A percentile compares a stretch with the other conserved stretches of the same genome.
These are phyloP conservation scores for Myiopsitta monachus DNA, from an alignment of 2,113 vertebrate genomes.

Conservation along the genomic window DNA sequence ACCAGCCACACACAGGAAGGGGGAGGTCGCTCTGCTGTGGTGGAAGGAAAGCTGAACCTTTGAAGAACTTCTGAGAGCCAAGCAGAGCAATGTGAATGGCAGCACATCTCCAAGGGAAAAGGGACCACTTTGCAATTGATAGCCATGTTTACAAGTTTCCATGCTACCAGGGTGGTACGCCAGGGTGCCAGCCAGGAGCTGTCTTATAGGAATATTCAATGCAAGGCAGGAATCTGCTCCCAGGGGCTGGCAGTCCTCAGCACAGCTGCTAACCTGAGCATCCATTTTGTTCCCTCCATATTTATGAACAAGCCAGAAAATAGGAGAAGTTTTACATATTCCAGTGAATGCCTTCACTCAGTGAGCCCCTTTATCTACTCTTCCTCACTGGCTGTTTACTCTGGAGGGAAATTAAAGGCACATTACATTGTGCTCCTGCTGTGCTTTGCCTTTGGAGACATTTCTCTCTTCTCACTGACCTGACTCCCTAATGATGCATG, in stretches of 20 bases:
- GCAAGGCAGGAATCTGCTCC: background rate
- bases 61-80: background rate
- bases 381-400: background rate
- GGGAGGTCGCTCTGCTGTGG: background rate
- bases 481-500: background rate
- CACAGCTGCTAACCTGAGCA: background rate
- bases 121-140: background rate
- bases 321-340: background rate
- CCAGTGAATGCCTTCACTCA: background rate
- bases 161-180: background rate
- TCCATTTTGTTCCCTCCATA: background rate
- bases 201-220: background rate
- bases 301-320: background rate
- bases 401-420: constrained; percentile 1
- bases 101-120: background rate
- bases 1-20: background rate
- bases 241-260: background rate
- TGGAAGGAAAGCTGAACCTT: background rate
- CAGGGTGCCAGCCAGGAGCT: background rate
- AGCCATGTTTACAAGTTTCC: background rate
- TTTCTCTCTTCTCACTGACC: background rate
- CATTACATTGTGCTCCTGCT: background rate
- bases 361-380: background rate
- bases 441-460: background rate
- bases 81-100: accelerated